These are phyloP conservation scores for Zaprionus nigranus DNA, from an alignment of 1,140 invertebrate species.

Conservation along the genomic window DNA sequence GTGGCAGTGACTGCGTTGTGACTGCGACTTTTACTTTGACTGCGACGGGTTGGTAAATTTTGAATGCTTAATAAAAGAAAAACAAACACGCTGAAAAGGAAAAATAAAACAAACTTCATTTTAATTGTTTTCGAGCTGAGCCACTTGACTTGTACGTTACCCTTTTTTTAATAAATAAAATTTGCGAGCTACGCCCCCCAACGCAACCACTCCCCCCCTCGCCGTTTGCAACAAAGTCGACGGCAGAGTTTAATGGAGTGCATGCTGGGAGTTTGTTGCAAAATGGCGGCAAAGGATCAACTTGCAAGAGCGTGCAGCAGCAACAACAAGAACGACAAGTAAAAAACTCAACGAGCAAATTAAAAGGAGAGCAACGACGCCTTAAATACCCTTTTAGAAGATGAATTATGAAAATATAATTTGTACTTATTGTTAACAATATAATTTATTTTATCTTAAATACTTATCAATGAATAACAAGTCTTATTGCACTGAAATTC, in stretches of 20 bases:
- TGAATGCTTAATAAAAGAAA: constrained; percentile 33
- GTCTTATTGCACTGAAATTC: too few species aligned
- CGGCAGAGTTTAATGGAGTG: constrained; percentile 80
- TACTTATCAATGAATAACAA: too few species aligned
- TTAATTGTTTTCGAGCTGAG: constrained; percentile 81
- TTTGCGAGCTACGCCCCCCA: constrained; percentile 50
- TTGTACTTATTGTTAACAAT: background rate
- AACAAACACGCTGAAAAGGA: constrained; percentile 7
- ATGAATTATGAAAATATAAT: background rate
- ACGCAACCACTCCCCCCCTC: background rate
- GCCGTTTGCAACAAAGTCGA: constrained; percentile 71
- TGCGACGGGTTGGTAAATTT: constrained; percentile 43
- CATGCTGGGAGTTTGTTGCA: constrained; percentile 73
- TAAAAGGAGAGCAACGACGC: background rate
- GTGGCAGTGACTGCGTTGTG: constrained; percentile 21
- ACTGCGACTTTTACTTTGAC: constrained; percentile 12
- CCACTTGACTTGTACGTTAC: constrained; percentile 78
- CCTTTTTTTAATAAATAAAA: constrained; percentile 82
- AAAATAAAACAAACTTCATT: constrained; percentile 67
- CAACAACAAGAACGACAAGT: constrained; percentile 34
- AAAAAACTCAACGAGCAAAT: constrained; percentile 39
- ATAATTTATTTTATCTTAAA: background rate
- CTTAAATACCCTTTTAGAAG: constrained; percentile 14
- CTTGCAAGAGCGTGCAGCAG: constrained; percentile 56
- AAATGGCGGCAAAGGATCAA: constrained; percentile 82